Evolutionary conservation across 1,140 invertebrate species (phyloP), one percentile per base, ranked within the genome.

Genomic region (Drosophila punjabiensis): DNA sequence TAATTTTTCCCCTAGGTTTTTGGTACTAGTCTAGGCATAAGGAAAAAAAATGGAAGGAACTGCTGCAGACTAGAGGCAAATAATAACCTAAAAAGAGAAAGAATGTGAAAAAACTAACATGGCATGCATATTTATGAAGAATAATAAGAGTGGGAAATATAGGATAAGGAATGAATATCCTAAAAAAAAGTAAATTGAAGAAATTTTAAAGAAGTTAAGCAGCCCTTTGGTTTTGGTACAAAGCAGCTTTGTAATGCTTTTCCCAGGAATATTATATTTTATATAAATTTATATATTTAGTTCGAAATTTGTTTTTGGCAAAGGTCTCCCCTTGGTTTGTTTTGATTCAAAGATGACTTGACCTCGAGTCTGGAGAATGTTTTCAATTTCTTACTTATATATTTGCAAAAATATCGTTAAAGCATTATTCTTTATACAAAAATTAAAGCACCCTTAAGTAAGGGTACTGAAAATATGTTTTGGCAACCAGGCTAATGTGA

Each of bases 1-100:
- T 80, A 80, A 84, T 84, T 78, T 82, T 83, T 61, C 50, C 52
- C 37, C 45, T 67, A 32, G 58, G 18, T 66, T 66, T 37, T 45
- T 45, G 6, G 32, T 28, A 60, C 28, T 43, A 41, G 18, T 10
- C 30, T 8, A 52, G 47, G 69, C 33, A 33, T 28, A 70, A 24
- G 14, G 18, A 32, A 35, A 24, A 24, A 53, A 41, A 11, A 6
- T 11, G 20, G 18, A 71, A 50, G 53, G 67, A 74, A 37, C 20
- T 28, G 20, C 43, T 6, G 10, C 14, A 74, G 55, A 52, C 67
- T 35, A 73, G 70, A 73, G 70, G 48, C 50, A 55, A 69, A 69
- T 68, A 55, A 53, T 66, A 37, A 37, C 9, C 50, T 9, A 7
- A 56, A 30, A 33, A 37, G n/a, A 1, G 3, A 47, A 68, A 35